phyloP scores from a whole-genome alignment of 2,888 invertebrate genomes.

The Lamproptera curius region DNA sequence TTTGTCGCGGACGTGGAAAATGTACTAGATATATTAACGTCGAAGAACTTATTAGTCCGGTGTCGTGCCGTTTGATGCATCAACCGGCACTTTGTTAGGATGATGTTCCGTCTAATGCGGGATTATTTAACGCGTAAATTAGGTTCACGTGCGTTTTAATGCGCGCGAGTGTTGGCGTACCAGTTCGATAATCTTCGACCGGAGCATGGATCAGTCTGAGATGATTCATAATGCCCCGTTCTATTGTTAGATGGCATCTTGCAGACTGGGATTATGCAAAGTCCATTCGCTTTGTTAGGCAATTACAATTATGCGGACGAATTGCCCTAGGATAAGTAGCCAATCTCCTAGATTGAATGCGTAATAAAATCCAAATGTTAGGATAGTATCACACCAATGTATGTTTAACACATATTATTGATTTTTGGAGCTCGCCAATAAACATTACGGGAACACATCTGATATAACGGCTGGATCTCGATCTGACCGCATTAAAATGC shows the following conservation, averaged over 20 bases:
- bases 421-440: neutral
- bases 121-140: constrained; percentile 71
- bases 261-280: constrained; percentile 67
- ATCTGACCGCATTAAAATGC: neutral
- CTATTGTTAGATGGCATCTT: constrained; percentile 71
- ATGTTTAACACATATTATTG: constrained; percentile 1
- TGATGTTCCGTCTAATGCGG: constrained; percentile 45
- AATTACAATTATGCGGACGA: constrained; percentile 8
- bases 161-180: constrained; percentile 71
- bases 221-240: constrained; percentile 71
- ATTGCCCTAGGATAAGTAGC: neutral
- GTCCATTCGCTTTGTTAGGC: constrained; percentile 47
- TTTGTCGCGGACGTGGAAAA: constrained; percentile 45
- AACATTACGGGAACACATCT: neutral
- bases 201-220: constrained; percentile 64
- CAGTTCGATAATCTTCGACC: constrained; percentile 74
- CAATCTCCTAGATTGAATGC: neutral
- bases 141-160: constrained; percentile 76
- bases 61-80: constrained; percentile 70
- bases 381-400: neutral
- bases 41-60: constrained; percentile 61
- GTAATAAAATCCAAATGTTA: neutral
- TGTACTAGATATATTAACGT: constrained; percentile 57
- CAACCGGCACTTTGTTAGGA: constrained; percentile 70
- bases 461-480: neutral